Evolutionary conservation across 1,140 invertebrate genomes (phyloP).

Genomic region (Trialeurodes vaporariorum): DNA sequence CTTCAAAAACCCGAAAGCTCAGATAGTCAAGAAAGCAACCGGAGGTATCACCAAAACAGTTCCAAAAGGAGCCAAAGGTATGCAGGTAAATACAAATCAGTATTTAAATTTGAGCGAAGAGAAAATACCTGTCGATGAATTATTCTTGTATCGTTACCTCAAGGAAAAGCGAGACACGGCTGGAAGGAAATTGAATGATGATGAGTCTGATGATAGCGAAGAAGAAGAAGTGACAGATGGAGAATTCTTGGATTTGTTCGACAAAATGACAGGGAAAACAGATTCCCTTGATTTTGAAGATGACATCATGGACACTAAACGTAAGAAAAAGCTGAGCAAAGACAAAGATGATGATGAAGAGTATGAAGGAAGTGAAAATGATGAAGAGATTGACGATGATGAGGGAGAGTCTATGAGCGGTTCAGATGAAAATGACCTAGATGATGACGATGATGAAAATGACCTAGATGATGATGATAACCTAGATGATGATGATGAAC

Average conservation of each 20-base stretch:
- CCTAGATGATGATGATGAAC: conserved; percentile 18
- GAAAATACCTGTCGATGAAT: conserved; percentile 68
- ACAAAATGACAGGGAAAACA: conserved; percentile 42
- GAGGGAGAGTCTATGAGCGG: conserved; percentile 24
- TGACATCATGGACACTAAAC: conserved; percentile 25
- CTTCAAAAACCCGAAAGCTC: conserved; percentile 84
- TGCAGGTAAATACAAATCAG: conserved; percentile 52
- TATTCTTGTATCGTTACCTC: conserved; percentile 52
- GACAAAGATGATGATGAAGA: conserved; percentile 16
- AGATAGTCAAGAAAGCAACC: conserved; percentile 36
- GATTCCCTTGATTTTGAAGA: conserved; percentile 33
- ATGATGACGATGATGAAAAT: conserved; percentile 31
- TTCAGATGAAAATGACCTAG: conserved; percentile 30
- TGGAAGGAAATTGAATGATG: conserved; percentile 26
- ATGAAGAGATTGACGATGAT: conserved; percentile 31
- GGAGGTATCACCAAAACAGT: conserved; percentile 29
- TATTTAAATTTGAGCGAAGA: conserved; percentile 55
- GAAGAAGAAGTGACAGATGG: conserved; percentile 73
- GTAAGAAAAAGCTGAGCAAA: conserved; percentile 29
- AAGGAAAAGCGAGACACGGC: conserved; percentile 25
- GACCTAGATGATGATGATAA: conserved; percentile 25
- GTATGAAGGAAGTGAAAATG: conserved; percentile 35
- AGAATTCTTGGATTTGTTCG: conserved; percentile 76
- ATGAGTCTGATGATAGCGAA: conserved; percentile 49
- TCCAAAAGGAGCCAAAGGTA: conserved; percentile 44